Base-by-base conservation (phyloP, 2,888 invertebrate genomes). In the Patella depressa region DNA sequence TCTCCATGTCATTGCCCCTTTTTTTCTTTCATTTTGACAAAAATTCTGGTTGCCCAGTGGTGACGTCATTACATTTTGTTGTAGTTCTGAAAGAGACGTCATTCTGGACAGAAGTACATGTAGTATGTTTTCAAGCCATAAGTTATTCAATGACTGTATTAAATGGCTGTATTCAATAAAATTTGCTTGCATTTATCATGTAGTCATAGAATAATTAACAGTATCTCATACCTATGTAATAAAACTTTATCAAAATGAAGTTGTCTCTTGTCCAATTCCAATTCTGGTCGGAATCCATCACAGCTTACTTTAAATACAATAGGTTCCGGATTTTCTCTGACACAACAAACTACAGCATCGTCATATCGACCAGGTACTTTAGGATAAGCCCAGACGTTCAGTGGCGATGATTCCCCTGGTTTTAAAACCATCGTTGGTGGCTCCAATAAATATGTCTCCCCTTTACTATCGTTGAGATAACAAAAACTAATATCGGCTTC, bases 301-400 rank as follows among this genome's bases (percentile, higher is more conserved):
- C 90, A 91, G 69, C 84, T 79, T 19, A 92, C 78, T 78, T 91
- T 90, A 83, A 92, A 92, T 34, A 90, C 86, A 53, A 91, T 86
- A 7, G 92, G 91, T 78, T 92, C 92, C 7, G 92, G 92, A 79
- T 92, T 92, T 78, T 92, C 92, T 71, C 89, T 83, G 14, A 92
- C 86, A 84, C 92, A 92, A 80, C 91, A 91, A 0, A 92, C 90
- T 29, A 92, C 82, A 2, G 90, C 84, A 80, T 92, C 92, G 59
- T 90, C 89, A 78, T 88, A 91, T 15, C 85, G 85, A 17, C 89
- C 90, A 2, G 89, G 88, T 9, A 85, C 84, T 79, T 88, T 89
- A 9, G 92, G 92, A 81, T 90, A 91, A 0, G 91, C 91, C 90
- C 91, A 92, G 29, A 92, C 84, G 53, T 84, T 88, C 75, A 92